phyloP scores from a whole-genome alignment of 2,888 invertebrate species.

The Oxyteleia sp. region DNA sequence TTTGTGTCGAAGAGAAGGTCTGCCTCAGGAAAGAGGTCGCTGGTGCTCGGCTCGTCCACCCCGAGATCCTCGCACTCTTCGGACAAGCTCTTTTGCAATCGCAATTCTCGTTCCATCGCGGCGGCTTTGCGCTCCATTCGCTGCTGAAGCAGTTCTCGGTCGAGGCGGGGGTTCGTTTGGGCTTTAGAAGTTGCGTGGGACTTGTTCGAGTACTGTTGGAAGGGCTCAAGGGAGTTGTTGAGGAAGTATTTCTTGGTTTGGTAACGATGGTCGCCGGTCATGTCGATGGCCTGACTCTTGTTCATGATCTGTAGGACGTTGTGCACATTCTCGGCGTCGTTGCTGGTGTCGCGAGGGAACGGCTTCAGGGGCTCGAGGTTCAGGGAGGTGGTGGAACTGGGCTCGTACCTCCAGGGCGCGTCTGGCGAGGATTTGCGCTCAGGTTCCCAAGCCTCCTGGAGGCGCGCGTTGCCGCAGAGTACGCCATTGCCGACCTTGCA shows the following conservation, averaged over 20 bases:
- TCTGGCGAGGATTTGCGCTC: constrained; percentile 86
- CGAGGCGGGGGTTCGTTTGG: constrained; percentile 80
- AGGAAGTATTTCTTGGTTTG: constrained; percentile 86
- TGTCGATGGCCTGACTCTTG: constrained; percentile 80
- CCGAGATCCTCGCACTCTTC: constrained; percentile 94
- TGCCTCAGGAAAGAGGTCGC: constrained; percentile 93
- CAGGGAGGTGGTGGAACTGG: constrained; percentile 81
- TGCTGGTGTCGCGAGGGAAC: constrained; percentile 78
- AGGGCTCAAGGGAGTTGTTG: constrained; percentile 83
- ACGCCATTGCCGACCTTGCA: constrained; percentile 85
- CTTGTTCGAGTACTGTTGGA: constrained; percentile 83
- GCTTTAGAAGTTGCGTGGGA: constrained; percentile 78
- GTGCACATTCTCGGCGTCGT: constrained; percentile 82
- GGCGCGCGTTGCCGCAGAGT: constrained; percentile 84
- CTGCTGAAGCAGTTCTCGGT: constrained; percentile 82
- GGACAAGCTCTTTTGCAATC: constrained; percentile 91
- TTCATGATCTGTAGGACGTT: constrained; percentile 85
- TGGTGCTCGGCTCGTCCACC: constrained; percentile 93
- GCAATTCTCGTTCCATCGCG: constrained; percentile 89
- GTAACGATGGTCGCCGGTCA: constrained; percentile 81
- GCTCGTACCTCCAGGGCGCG: constrained; percentile 86
- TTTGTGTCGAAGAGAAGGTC: constrained; percentile 92
- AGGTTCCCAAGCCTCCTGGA: constrained; percentile 87
- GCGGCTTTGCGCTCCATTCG: constrained; percentile 88
- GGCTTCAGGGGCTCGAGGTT: constrained; percentile 82